Conservation (phyloP, 2,888 invertebrate species). For the Seladonia tumulorum region DNA sequence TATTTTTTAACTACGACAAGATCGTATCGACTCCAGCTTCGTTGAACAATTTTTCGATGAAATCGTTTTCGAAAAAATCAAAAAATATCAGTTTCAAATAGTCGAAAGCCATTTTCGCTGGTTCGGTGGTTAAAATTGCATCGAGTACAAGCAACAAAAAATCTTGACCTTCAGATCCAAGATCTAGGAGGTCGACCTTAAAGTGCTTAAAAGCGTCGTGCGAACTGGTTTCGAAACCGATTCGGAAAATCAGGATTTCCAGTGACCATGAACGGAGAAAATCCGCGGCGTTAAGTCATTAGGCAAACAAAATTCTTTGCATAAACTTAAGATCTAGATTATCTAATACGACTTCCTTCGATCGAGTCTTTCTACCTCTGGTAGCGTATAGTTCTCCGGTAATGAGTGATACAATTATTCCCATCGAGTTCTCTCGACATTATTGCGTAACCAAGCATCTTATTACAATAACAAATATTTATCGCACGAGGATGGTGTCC, state of each 20-base stretch:
- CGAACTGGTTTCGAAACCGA: neutral
- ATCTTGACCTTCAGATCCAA: too few species aligned
- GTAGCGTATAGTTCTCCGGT: neutral
- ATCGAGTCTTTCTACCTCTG: neutral
- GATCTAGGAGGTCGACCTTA: neutral
- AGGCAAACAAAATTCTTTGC: neutral
- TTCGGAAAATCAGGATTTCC: neutral
- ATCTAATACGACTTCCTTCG: neutral
- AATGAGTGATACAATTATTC: constrained; percentile 41
- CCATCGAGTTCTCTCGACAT: constrained; percentile 3
- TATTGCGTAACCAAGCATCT: constrained; percentile 35
- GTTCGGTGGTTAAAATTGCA: neutral
- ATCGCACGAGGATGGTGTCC: neutral
- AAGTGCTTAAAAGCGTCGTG: neutral
- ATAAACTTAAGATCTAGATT: neutral
- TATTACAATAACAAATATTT: constrained; percentile 40
- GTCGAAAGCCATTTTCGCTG: neutral
- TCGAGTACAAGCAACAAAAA: too few species aligned
- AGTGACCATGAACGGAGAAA: neutral
- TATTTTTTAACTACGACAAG: neutral
- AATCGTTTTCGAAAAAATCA: neutral
- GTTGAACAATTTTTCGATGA: neutral
- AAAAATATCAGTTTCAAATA: neutral
- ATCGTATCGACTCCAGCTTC: neutral
- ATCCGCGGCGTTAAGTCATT: neutral